Conservation (phyloP, 35 echinoderm and acorn worm genomes). For the Antedon bifida region DNA sequence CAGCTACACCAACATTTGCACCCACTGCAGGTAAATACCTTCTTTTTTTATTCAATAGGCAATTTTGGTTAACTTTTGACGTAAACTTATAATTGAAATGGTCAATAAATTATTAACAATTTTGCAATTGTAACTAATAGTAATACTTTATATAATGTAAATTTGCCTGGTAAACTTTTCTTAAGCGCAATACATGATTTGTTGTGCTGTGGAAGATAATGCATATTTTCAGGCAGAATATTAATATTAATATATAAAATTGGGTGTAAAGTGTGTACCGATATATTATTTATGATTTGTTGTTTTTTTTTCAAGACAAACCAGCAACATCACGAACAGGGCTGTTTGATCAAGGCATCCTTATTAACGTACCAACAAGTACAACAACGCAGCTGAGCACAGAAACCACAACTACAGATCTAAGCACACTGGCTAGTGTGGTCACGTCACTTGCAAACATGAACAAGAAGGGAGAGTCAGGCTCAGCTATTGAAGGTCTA, state of each 20-base stretch:
- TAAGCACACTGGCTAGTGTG: constrained; percentile 90
- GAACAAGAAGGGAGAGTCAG: constrained; percentile 45
- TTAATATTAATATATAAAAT: too few species aligned
- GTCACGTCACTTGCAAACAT: constrained; percentile 90
- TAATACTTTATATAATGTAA: too few species aligned
- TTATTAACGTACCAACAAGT: constrained; percentile 46
- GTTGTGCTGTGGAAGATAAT: too few species aligned
- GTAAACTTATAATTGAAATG: neutral
- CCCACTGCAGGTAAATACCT: neutral
- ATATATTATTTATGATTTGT: too few species aligned
- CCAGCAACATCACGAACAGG: constrained; percentile 30
- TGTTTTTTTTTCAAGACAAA: neutral
- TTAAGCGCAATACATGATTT: too few species aligned
- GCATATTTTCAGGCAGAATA: too few species aligned
- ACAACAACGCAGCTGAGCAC: constrained; percentile 5
- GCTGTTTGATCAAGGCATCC: constrained; percentile 91
- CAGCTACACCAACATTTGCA: constrained; percentile 85
- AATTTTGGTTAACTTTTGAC: neutral
- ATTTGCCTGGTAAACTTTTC: too few species aligned
- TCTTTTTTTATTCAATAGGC: too few species aligned
- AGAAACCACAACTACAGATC: constrained; percentile 77
- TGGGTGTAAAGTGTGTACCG: too few species aligned
- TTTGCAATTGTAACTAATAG: too few species aligned
- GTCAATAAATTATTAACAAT: too few species aligned
- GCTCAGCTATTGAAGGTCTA: constrained; percentile 34